Conservation (phyloP, 2,888 invertebrate genomes). For the Tupiocoris notatus region DNA sequence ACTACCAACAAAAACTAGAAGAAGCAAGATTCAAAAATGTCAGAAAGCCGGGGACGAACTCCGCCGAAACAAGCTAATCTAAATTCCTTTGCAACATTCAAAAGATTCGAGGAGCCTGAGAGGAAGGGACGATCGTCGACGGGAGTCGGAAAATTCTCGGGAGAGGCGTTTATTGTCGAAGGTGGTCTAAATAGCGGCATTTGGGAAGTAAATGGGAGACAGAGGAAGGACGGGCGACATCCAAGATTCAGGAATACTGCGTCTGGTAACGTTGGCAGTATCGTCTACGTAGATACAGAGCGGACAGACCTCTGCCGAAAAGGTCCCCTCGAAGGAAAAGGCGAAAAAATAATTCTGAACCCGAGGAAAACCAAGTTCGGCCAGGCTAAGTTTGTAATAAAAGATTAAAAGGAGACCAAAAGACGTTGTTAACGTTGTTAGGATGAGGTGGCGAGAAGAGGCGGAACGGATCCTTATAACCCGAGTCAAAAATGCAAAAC, state of each 20-base stretch:
- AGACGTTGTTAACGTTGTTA: not conserved
- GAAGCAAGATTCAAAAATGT: not conserved
- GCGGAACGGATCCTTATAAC: constrained; percentile 28
- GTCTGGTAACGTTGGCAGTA: not conserved
- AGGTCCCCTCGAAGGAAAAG: constrained; percentile 1
- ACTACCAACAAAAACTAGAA: not conserved
- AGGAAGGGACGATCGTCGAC: not conserved
- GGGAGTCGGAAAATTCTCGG: constrained; percentile 25
- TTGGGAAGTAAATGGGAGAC: constrained; percentile 13
- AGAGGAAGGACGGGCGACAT: constrained; percentile 12
- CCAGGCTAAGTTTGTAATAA: constrained; percentile 1
- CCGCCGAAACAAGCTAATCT: constrained; percentile 35
- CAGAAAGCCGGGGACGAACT: not conserved
- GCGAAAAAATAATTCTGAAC: not conserved
- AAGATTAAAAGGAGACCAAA: constrained; percentile 30
- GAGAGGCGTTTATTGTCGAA: constrained; percentile 42
- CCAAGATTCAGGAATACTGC: constrained; percentile 34
- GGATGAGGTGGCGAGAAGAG: not conserved
- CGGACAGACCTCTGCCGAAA: not conserved
- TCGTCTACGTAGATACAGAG: not conserved
- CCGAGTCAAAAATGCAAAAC: constrained; percentile 35
- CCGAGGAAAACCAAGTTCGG: not conserved
- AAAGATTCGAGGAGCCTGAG: constrained; percentile 24
- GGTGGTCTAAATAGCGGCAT: constrained; percentile 41
- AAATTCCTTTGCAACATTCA: constrained; percentile 40